These are phyloP conservation scores for Drosophila sturtevanti DNA, from an alignment of 1,140 invertebrate species.

Conservation along the genomic window DNA sequence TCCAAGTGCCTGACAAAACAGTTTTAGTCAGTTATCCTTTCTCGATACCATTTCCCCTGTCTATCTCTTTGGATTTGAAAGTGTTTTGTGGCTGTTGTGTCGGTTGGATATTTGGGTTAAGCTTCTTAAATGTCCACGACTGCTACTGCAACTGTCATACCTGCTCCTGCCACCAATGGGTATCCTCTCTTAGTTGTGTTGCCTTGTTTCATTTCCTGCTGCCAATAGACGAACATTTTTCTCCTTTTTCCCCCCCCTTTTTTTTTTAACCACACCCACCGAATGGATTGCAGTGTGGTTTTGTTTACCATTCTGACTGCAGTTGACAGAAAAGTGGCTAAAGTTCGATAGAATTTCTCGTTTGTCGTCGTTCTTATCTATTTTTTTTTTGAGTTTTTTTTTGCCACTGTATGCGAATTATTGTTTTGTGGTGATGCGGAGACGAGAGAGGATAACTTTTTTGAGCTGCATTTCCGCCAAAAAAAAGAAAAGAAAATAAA, in stretches of 20 bases:
- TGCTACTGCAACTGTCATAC: slow-evolving; percentile 33
- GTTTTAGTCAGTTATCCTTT: background rate
- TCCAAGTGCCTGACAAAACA: background rate
- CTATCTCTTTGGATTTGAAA: background rate
- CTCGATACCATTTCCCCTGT: background rate
- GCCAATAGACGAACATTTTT: background rate
- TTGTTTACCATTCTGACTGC: slow-evolving; percentile 14
- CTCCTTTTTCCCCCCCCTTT: background rate
- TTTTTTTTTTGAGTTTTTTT: background rate
- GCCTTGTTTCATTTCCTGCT: slow-evolving; percentile 55
- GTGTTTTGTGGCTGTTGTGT: slow-evolving; percentile 16
- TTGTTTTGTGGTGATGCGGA: background rate
- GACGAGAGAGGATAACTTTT: slow-evolving; percentile 3
- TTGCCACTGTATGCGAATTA: background rate
- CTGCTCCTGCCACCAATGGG: background rate
- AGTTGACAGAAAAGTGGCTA: slow-evolving; percentile 15
- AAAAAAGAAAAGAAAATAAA: too few relatives aligned
- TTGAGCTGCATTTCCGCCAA: slow-evolving; percentile 33
- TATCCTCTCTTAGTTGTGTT: background rate
- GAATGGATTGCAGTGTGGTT: background rate
- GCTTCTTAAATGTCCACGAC: slow-evolving; percentile 1
- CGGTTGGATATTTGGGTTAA: slow-evolving; percentile 4
- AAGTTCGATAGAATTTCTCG: slow-evolving; percentile 22
- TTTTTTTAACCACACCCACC: background rate
- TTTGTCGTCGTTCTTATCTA: slow-evolving; percentile 37